These are phyloP conservation scores for Apteryx mantelli DNA, from an alignment of 2,113 vertebrate species.

Conservation along the genomic window DNA sequence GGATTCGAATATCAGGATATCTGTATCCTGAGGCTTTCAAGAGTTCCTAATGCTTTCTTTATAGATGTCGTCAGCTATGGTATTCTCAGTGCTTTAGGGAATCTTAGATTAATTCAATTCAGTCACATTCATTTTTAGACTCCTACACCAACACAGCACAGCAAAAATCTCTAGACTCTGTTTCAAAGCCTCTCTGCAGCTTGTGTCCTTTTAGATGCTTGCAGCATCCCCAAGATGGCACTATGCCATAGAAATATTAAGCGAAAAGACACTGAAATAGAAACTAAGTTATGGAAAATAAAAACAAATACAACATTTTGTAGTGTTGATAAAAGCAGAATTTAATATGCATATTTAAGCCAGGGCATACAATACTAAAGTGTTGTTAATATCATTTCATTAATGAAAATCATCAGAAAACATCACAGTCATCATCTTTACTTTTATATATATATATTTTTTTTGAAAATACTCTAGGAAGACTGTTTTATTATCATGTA, in stretches of 20 bases:
- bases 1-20: background rate
- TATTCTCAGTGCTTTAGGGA: background rate
- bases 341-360: background rate
- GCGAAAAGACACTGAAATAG: background rate
- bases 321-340: background rate
- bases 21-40: background rate
- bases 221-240: conserved; percentile 61
- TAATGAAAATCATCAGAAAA: background rate
- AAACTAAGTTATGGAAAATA: background rate
- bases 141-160: background rate
- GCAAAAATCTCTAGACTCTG: background rate
- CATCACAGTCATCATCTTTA: background rate
- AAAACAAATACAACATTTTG: background rate
- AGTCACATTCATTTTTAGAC: background rate
- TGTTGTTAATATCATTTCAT: background rate
- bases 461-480: background rate
- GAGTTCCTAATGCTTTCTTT: background rate
- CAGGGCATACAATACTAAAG: background rate
- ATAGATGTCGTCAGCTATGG: background rate
- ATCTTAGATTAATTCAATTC: background rate
- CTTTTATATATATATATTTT: background rate
- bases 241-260: conserved; percentile 27
- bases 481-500: background rate
- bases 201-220: background rate
- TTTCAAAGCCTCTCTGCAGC: background rate